Percentiles rank a stretch among this genome's conserved stretches.
These are phyloP conservation scores for Lasaia peninsularis DNA, from an alignment of 1,140 invertebrate species.

Conservation along the genomic window DNA sequence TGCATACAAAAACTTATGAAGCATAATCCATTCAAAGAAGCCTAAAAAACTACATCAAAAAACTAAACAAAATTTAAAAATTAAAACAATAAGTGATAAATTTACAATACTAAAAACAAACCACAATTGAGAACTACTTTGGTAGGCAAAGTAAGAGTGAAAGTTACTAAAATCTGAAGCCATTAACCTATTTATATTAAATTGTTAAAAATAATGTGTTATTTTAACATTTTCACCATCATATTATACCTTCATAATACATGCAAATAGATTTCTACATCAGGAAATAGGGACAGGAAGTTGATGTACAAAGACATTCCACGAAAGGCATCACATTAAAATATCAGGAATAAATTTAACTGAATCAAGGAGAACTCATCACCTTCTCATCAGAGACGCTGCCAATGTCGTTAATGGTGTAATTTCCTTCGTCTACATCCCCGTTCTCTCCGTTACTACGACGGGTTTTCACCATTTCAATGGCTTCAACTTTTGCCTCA, in stretches of 20 bases:
- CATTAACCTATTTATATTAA: conserved; percentile 8
- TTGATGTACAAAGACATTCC: conserved; percentile 39
- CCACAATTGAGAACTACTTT: neutral
- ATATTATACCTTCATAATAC: conserved; percentile 34
- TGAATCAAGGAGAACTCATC: conserved; percentile 51
- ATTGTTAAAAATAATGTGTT: neutral
- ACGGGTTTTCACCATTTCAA: conserved; percentile 75
- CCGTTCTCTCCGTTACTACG: conserved; percentile 75
- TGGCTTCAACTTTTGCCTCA: conserved; percentile 43
- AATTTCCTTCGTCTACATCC: conserved; percentile 73
- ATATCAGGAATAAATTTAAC: conserved; percentile 31
- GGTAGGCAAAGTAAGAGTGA: neutral
- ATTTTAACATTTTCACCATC: neutral
- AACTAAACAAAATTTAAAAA: neutral
- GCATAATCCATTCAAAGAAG: neutral
- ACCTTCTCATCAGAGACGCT: conserved; percentile 75
- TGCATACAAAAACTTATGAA: neutral
- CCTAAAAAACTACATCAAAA: neutral
- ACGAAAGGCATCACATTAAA: conserved; percentile 40
- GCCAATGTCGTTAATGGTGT: conserved; percentile 65
- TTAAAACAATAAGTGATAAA: neutral
- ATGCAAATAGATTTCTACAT: conserved; percentile 30
- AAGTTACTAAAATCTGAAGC: neutral
- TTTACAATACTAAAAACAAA: neutral
- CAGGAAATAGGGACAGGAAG: conserved; percentile 58